Percentiles rank a stretch among this genome's conserved stretches.
phyloP scores from a whole-genome alignment of 2,888 invertebrate species.

The Copidosoma aretas region DNA sequence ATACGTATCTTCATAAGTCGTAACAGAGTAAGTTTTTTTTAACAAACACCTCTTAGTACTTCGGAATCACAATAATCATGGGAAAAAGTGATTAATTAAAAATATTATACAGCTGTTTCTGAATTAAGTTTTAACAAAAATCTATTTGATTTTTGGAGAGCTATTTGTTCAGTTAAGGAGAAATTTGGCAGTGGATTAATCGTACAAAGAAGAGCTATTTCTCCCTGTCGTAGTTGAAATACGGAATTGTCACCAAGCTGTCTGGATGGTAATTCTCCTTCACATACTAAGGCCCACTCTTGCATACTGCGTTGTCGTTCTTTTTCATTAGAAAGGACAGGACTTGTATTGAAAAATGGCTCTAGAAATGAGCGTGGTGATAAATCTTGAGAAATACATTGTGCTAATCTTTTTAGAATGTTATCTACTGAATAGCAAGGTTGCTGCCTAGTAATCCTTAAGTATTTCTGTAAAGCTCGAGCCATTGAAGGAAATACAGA shows the following conservation, averaged over 20 bases:
- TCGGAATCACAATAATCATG: no score
- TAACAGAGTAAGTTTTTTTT: no score
- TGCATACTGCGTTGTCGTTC: constrained; percentile 80
- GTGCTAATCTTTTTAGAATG: constrained; percentile 87
- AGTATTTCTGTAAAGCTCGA: constrained; percentile 92
- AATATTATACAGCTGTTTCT: constrained; percentile 63
- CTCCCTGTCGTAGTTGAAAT: constrained; percentile 92
- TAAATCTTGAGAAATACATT: constrained; percentile 91
- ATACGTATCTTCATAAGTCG: no score
- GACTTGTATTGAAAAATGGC: constrained; percentile 85
- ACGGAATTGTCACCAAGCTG: constrained; percentile 82
- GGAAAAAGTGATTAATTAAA: no score
- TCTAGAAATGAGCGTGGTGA: constrained; percentile 95
- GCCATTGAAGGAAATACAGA: constrained; percentile 98
- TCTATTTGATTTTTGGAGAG: constrained; percentile 94
- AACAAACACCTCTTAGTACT: no score
- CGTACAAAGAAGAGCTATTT: constrained; percentile 88
- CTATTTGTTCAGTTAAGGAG: constrained; percentile 92
- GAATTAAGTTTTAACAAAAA: constrained; percentile 94
- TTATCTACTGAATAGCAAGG: constrained; percentile 94
- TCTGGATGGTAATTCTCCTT: constrained; percentile 82
- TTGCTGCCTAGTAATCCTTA: constrained; percentile 94
- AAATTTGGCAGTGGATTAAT: constrained; percentile 90
- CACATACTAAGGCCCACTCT: constrained; percentile 95
- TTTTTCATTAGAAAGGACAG: constrained; percentile 84